Conservation (phyloP, 35 echinoderm and acorn worm species). For the Ophiothrix spiculata region DNA sequence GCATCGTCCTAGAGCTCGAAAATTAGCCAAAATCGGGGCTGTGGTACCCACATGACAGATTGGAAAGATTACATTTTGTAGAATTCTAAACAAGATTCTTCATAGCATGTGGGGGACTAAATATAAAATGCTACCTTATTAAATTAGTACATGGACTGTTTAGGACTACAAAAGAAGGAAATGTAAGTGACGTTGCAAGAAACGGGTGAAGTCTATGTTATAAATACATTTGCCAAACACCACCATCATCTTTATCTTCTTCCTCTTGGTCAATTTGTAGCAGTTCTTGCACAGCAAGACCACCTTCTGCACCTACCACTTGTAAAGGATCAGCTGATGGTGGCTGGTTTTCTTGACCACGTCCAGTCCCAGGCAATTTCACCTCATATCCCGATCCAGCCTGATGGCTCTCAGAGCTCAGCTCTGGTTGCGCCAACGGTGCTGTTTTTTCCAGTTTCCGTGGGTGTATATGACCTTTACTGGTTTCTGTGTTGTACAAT, state of each 20-base stretch:
- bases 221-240: constrained; percentile 65
- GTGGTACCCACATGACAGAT: too few relatives aligned
- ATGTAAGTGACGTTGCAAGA: too few relatives aligned
- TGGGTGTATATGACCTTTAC: constrained; percentile 1
- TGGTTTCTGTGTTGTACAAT: neutral
- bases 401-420: neutral
- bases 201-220: constrained; percentile 12
- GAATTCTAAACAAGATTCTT: too few relatives aligned
- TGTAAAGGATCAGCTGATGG: neutral
- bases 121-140: too few relatives aligned
- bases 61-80: too few relatives aligned
- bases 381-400: neutral
- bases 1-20: too few relatives aligned
- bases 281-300: neutral
- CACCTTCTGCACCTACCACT: neutral
- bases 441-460: neutral
- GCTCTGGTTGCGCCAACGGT: neutral
- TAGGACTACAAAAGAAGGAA: too few relatives aligned
- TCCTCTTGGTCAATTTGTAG: constrained; percentile 6
- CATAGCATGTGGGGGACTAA: too few relatives aligned
- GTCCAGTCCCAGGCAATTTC: neutral
- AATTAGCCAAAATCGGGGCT: too few relatives aligned
- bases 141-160: too few relatives aligned
- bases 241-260: constrained; percentile 23
- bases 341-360: neutral